These are phyloP conservation scores for Symphodus melops DNA, from an alignment of 2,113 vertebrate genomes.

Conservation along the genomic window DNA sequence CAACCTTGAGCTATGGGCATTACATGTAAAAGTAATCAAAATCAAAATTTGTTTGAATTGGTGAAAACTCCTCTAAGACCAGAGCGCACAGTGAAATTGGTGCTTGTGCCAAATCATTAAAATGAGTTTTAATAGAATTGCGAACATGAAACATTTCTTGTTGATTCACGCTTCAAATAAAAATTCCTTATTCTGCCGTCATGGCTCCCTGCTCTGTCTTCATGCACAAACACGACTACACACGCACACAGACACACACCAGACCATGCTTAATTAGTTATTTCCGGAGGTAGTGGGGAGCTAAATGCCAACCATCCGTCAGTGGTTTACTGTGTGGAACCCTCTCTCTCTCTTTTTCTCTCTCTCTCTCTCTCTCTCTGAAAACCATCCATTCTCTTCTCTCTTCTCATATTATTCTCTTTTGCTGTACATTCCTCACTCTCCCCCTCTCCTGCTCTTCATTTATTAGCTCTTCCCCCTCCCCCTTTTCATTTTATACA, in stretches of 20 bases:
- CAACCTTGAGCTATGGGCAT: not conserved
- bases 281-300: slow-evolving; percentile 62
- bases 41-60: not conserved
- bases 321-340: slow-evolving; percentile 53
- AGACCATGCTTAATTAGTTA: slow-evolving; percentile 72
- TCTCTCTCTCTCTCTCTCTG: slow-evolving; percentile 18
- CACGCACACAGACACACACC: slow-evolving; percentile 27
- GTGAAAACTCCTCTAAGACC: too few relatives aligned
- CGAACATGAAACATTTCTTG: slow-evolving; percentile 22
- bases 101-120: not conserved
- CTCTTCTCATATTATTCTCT: slow-evolving; percentile 21
- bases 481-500: not conserved
- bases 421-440: not conserved
- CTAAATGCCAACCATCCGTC: slow-evolving; percentile 78
- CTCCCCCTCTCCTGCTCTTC: not conserved
- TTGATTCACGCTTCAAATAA: slow-evolving; percentile 28
- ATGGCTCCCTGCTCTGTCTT: slow-evolving; percentile 11
- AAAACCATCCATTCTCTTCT: slow-evolving; percentile 17
- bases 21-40: not conserved
- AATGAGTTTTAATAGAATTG: slow-evolving; percentile 4
- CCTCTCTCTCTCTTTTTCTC: not conserved
- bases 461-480: not conserved
- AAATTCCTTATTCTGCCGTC: slow-evolving; percentile 9
- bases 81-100: not conserved
- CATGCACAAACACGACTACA: slow-evolving; percentile 12